Percentiles rank a stretch among this genome's conserved stretches.
These are phyloP conservation scores for Scaptomyza hsui DNA, from an alignment of 1,140 invertebrate species.

Conservation along the genomic window DNA sequence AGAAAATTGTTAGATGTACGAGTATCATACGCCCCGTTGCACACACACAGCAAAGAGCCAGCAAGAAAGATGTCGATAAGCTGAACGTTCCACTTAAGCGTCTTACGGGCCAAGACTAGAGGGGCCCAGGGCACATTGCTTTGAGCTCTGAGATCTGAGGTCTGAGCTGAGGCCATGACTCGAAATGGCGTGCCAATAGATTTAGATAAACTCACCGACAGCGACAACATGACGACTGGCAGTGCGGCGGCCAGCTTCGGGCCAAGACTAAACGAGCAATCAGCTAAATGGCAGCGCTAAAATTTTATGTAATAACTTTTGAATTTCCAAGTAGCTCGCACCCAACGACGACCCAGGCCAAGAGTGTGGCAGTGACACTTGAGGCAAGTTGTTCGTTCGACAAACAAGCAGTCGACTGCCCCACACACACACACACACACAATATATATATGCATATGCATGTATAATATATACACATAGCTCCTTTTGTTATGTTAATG, in stretches of 20 bases:
- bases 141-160: too few relatives aligned
- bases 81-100: conserved; percentile 60
- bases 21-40: conserved; percentile 69
- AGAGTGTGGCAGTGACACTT: conserved; percentile 58
- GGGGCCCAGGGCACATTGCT: background rate
- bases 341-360: conserved; percentile 16
- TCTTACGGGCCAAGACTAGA: conserved; percentile 53
- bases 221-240: conserved; percentile 19
- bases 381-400: conserved; percentile 45
- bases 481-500: conserved; percentile 82
- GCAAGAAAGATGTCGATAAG: conserved; percentile 66
- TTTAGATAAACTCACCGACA: conserved; percentile 70
- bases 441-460: conserved; percentile 1
- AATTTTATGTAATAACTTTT: conserved; percentile 83
- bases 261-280: conserved; percentile 65
- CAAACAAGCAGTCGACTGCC: conserved; percentile 52
- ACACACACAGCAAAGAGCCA: conserved; percentile 44
- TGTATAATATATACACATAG: conserved; percentile 16
- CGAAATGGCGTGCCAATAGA: conserved; percentile 68
- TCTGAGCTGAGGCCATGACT: conserved; percentile 15
- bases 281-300: conserved; percentile 77
- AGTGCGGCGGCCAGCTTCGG: conserved; percentile 1
- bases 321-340: conserved; percentile 72
- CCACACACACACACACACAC: background rate
- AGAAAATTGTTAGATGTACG: conserved; percentile 51